Percentiles rank a stretch among this genome's conserved stretches.
Evolutionary conservation across 2,797 vertebrate genomes (phyloP).

Genomic region (Notolabrus celidotus): DNA sequence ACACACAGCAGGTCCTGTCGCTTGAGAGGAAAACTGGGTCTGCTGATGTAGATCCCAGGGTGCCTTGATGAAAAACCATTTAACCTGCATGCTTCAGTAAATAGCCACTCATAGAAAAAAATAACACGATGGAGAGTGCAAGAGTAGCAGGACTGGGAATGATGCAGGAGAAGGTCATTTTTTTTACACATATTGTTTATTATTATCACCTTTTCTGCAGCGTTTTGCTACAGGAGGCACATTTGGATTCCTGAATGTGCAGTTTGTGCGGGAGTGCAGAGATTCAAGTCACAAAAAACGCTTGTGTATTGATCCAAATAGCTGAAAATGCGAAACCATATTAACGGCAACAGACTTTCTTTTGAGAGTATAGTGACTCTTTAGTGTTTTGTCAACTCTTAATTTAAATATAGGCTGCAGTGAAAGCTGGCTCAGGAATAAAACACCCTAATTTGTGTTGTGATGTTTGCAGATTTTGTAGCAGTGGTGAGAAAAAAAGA

Average conservation of each 20-base stretch:
- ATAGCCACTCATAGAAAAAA: slow-evolving; percentile 62
- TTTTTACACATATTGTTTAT: slow-evolving; percentile 42
- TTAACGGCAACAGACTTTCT: not conserved
- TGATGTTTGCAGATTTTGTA: slow-evolving; percentile 41
- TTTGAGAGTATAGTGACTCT: not conserved
- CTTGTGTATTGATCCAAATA: slow-evolving; percentile 7
- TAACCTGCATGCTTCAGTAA: slow-evolving; percentile 78
- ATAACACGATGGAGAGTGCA: slow-evolving; percentile 63
- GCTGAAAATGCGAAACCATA: not conserved
- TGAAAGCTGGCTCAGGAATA: slow-evolving; percentile 15
- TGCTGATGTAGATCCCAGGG: slow-evolving; percentile 84
- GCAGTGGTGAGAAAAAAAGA: slow-evolving; percentile 19
- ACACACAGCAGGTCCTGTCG: slow-evolving; percentile 41
- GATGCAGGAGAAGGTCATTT: slow-evolving; percentile 61
- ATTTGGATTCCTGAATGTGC: slow-evolving; percentile 14
- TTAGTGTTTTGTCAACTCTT: not conserved
- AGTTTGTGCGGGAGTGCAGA: slow-evolving; percentile 11
- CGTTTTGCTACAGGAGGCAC: slow-evolving; percentile 30
- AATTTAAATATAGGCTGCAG: slow-evolving; percentile 5
- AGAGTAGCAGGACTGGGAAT: slow-evolving; percentile 61
- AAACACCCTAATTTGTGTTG: slow-evolving; percentile 25
- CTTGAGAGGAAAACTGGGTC: slow-evolving; percentile 55
- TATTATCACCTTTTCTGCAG: slow-evolving; percentile 22
- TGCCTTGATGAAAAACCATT: slow-evolving; percentile 81
- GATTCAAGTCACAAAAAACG: not conserved